phyloP scores from a whole-genome alignment of 2,797 vertebrate genomes.

The Gouania willdenowi region DNA sequence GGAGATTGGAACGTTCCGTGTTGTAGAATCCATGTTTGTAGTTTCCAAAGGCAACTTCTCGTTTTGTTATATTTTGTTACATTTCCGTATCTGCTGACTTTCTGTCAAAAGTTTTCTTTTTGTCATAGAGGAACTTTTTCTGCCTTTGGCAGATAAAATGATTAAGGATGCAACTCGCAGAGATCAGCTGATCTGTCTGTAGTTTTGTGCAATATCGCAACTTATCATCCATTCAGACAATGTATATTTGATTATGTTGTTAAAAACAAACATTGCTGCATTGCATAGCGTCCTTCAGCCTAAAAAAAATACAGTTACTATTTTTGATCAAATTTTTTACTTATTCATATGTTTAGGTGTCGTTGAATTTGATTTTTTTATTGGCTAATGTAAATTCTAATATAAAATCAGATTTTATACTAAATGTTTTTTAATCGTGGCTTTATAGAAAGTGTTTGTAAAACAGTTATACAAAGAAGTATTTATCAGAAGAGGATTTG shows the following conservation, averaged over 20 bases:
- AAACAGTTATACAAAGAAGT: neutral
- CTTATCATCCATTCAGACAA: too few species aligned
- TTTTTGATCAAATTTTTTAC: constrained; percentile 16
- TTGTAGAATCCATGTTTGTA: constrained; percentile 36
- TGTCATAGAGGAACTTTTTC: constrained; percentile 17
- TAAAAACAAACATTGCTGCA: too few species aligned
- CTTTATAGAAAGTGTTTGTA: too few species aligned
- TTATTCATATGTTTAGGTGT: constrained; percentile 33
- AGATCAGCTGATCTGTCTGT: constrained; percentile 7
- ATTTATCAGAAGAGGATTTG: neutral
- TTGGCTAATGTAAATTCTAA: too few species aligned
- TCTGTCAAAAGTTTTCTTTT: constrained; percentile 6
- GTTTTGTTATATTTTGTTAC: constrained; percentile 10
- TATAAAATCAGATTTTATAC: constrained; percentile 31
- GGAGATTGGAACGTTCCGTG: constrained; percentile 24
- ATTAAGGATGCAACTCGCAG: constrained; percentile 6
- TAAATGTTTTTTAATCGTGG: constrained; percentile 8
- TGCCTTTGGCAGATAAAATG: constrained; percentile 28
- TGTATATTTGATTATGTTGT: constrained; percentile 2
- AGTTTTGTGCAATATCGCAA: constrained; percentile 30
- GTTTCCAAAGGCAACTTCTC: constrained; percentile 9
- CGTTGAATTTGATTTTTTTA: too few species aligned
- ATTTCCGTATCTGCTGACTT: constrained; percentile 7
- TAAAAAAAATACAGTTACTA: constrained; percentile 7
- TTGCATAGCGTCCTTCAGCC: neutral